Conservation (phyloP, 1,140 invertebrate genomes). For the Drosophila nannoptera region DNA sequence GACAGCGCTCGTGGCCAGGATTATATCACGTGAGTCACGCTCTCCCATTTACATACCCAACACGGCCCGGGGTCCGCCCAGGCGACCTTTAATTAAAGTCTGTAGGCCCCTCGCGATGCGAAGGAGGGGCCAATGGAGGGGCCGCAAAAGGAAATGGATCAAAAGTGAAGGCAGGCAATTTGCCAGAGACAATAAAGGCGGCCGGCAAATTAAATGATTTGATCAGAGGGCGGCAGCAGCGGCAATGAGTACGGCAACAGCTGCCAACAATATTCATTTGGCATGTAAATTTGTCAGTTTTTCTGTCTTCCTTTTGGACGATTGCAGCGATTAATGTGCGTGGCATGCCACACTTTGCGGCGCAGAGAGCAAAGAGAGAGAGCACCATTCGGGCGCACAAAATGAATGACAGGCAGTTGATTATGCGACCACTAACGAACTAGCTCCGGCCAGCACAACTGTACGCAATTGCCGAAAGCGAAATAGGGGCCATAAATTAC, state of each 20-base stretch:
- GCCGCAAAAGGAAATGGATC: neutral
- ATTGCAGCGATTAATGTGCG: slow-evolving; percentile 16
- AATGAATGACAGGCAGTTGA: slow-evolving; percentile 24
- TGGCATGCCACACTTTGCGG: slow-evolving; percentile 17
- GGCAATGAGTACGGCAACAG: neutral
- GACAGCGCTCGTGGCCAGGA: neutral
- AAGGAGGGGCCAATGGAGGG: too few relatives aligned
- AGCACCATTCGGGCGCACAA: slow-evolving; percentile 4
- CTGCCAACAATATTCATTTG: slow-evolving; percentile 24
- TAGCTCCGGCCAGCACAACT: slow-evolving; percentile 4
- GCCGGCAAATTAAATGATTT: slow-evolving; percentile 37
- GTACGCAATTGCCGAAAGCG: neutral
- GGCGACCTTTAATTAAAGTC: slow-evolving; percentile 20
- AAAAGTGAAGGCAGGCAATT: slow-evolving; percentile 18
- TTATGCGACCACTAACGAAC: slow-evolving; percentile 20
- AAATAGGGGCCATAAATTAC: neutral
- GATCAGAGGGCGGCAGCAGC: slow-evolving; percentile 8
- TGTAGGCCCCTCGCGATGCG: neutral
- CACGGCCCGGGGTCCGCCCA: neutral
- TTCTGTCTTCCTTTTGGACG: neutral
- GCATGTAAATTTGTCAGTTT: slow-evolving; percentile 23
- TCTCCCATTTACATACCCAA: slow-evolving; percentile 26
- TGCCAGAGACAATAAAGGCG: slow-evolving; percentile 28
- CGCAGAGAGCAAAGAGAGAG: neutral
- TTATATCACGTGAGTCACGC: slow-evolving; percentile 12